Evolutionary conservation across 2,797 vertebrate species (phyloP).

Genomic region (Phoxinus dragarum): DNA sequence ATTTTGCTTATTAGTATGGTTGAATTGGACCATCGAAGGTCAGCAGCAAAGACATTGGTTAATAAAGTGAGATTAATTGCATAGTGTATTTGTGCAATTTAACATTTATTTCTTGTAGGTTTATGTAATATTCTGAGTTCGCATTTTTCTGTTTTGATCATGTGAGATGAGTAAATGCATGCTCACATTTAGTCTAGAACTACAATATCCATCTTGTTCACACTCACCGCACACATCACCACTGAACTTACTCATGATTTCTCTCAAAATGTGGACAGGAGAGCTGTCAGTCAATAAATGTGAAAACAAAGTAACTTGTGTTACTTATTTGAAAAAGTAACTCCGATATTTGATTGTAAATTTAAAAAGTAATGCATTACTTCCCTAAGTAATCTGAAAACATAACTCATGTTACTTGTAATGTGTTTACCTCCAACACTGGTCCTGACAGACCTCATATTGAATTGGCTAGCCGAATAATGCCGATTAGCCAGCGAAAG

Average conservation of each 20-base stretch:
- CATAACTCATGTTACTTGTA: no score
- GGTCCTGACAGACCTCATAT: background rate
- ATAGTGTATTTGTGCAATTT: no score
- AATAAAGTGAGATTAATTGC: background rate
- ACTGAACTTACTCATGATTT: background rate
- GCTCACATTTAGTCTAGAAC: background rate
- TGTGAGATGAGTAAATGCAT: no score
- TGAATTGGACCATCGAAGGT: no score
- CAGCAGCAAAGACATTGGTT: background rate
- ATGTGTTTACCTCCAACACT: no score
- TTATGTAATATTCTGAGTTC: no score
- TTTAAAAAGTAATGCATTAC: background rate
- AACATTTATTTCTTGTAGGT: no score
- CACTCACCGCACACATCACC: no score
- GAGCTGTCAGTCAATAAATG: background rate
- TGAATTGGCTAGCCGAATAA: background rate
- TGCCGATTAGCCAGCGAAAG: background rate
- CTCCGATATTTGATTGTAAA: no score
- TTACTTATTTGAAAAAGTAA: no score
- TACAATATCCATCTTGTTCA: background rate
- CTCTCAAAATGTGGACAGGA: background rate
- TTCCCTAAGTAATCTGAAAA: background rate
- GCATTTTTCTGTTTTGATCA: no score
- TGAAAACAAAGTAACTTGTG: background rate
- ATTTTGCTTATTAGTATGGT: background rate